Conservation (phyloP, 2,888 invertebrate genomes). For the Ochlodes sylvanus region DNA sequence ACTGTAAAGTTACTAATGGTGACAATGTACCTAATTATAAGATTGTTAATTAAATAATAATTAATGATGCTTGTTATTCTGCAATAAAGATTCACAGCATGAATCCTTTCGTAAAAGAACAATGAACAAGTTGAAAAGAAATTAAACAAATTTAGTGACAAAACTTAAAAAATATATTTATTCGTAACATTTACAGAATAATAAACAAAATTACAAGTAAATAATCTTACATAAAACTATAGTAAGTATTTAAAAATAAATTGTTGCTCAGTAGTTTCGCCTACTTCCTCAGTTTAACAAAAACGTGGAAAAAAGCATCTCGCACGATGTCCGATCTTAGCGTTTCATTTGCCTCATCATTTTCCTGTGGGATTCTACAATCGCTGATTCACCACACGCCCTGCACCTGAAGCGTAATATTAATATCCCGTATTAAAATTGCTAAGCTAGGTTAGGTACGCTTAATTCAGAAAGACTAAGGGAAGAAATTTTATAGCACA, state of each 20-base stretch:
- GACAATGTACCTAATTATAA: too few species aligned
- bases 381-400: slow-evolving; percentile 47
- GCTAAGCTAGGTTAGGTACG: too few species aligned
- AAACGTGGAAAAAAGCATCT: background rate
- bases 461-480: too few species aligned
- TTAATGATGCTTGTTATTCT: too few species aligned
- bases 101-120: too few species aligned
- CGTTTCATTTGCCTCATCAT: slow-evolving; percentile 39
- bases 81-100: too few species aligned
- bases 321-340: background rate
- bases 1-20: too few species aligned
- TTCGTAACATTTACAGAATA: slow-evolving; percentile 30
- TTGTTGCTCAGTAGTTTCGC: slow-evolving; percentile 5
- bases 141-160: background rate
- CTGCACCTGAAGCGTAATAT: slow-evolving; percentile 46
- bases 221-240: slow-evolving; percentile 29
- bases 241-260: slow-evolving; percentile 31
- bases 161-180: slow-evolving; percentile 36
- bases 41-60: too few species aligned
- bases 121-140: too few species aligned
- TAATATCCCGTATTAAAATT: too few species aligned
- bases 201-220: slow-evolving; percentile 19
- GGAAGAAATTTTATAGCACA: too few species aligned
- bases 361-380: slow-evolving; percentile 43
- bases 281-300: background rate